These are phyloP conservation scores for Paracentrotus lividus DNA, from an alignment of 53 echinoderm and acorn worm species.

Conservation along the genomic window DNA sequence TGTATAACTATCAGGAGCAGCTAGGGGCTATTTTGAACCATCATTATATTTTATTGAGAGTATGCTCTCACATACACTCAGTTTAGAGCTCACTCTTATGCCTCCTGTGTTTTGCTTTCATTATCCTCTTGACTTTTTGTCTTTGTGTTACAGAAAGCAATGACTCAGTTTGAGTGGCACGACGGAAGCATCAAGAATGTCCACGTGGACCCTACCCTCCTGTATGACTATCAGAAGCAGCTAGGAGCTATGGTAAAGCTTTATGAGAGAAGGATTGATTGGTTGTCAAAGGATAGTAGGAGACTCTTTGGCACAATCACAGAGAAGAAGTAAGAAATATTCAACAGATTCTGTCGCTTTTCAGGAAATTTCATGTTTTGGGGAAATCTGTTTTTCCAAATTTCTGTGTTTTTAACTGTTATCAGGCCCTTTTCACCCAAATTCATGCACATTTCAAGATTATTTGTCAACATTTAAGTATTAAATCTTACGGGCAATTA, in stretches of 20 bases:
- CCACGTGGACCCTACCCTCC: slow-evolving; percentile 93
- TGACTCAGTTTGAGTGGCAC: slow-evolving; percentile 99
- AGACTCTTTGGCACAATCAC: slow-evolving; percentile 95
- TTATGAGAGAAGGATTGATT: slow-evolving; percentile 94
- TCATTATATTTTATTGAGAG: too few relatives aligned
- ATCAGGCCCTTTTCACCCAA: too few relatives aligned
- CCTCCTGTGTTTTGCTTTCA: too few relatives aligned
- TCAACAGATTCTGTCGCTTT: too few relatives aligned
- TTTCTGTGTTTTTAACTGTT: too few relatives aligned
- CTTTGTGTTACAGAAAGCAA: slow-evolving; percentile 87
- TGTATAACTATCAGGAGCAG: slow-evolving; percentile 98
- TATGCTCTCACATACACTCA: too few relatives aligned
- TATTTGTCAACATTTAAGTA: too few relatives aligned
- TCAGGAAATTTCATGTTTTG: too few relatives aligned
- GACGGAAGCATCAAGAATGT: slow-evolving; percentile 98
- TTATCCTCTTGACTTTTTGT: not conserved
- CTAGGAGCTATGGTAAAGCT: slow-evolving; percentile 97
- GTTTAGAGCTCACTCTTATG: too few relatives aligned
- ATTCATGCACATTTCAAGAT: too few relatives aligned
- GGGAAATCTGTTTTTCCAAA: too few relatives aligned
- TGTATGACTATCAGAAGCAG: slow-evolving; percentile 99
- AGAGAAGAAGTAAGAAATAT: slow-evolving; percentile 87
- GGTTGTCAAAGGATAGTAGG: slow-evolving; percentile 94
- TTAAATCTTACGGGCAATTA: too few relatives aligned
- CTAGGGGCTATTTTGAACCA: slow-evolving; percentile 96